phyloP scores from a whole-genome alignment of 1,140 invertebrate genomes.

The Magallana ariakensis region DNA sequence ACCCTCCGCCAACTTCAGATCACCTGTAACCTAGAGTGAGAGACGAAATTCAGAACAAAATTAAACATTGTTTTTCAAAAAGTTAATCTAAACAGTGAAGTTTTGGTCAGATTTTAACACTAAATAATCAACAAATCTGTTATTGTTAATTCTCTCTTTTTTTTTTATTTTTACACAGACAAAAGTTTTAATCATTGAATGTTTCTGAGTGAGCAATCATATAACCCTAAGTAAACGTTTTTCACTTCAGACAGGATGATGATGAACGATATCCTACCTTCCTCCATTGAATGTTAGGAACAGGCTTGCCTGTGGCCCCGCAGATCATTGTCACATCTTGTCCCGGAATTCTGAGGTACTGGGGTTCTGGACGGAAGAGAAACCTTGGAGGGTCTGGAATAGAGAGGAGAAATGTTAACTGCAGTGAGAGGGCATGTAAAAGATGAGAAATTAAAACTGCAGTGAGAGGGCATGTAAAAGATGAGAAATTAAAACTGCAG shows the following conservation, averaged over 20 bases:
- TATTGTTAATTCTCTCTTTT: no score
- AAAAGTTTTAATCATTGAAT: no score
- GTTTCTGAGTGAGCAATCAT: no score
- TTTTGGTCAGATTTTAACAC: no score
- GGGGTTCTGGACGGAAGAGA: constrained; percentile 76
- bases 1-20: constrained; percentile 45
- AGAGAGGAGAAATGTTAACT: not conserved
- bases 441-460: no score
- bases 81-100: no score
- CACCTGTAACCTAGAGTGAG: constrained; percentile 60
- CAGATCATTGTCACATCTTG: constrained; percentile 88
- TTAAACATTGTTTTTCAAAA: no score
- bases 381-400: constrained; percentile 80
- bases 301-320: constrained; percentile 94
- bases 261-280: constrained; percentile 83
- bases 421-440: no score
- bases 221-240: no score
- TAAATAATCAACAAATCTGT: no score
- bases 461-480: not conserved
- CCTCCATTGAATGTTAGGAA: constrained; percentile 93
- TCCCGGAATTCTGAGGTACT: constrained; percentile 74
- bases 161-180: no score
- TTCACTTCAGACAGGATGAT: no score
- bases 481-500: not conserved
- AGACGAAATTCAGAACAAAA: not conserved